Evolutionary conservation across 2,888 invertebrate genomes (phyloP).

Genomic region (Stramonita haemastoma): DNA sequence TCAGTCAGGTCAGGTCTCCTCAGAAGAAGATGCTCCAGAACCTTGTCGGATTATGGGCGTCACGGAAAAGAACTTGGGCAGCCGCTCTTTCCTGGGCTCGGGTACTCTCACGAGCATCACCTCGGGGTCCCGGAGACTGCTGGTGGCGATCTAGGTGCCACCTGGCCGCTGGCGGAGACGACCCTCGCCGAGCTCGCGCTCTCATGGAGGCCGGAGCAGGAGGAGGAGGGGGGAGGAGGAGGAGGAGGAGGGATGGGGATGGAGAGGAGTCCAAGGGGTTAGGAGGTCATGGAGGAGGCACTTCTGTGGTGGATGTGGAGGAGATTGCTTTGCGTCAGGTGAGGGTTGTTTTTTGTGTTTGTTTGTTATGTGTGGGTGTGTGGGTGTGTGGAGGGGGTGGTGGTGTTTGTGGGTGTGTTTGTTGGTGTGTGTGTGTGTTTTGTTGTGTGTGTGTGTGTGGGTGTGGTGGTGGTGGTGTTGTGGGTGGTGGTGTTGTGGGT

Average conservation of each 20-base stretch:
- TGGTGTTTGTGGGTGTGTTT: too few relatives aligned
- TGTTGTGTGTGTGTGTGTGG: background rate
- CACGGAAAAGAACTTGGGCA: slow-evolving; percentile 26
- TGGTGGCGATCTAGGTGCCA: background rate
- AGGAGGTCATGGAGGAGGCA: background rate
- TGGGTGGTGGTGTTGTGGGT: too few relatives aligned
- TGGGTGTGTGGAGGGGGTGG: too few relatives aligned
- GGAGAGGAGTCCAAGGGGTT: background rate
- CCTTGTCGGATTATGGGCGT: background rate
- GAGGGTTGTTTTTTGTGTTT: too few relatives aligned
- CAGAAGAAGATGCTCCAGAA: background rate
- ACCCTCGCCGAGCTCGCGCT: background rate
- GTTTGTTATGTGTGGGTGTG: background rate
- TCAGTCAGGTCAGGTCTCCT: too few relatives aligned
- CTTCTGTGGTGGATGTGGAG: background rate
- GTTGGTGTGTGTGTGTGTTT: too few relatives aligned
- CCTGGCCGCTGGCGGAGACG: background rate
- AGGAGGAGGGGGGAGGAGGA: background rate
- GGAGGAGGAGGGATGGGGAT: background rate
- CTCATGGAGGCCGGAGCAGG: background rate
- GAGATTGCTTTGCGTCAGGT: slow-evolving; percentile 8
- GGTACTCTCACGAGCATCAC: background rate
- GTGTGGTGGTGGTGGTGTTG: background rate
- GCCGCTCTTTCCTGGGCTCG: slow-evolving; percentile 25
- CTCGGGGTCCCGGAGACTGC: background rate